Conservation (phyloP, 2,888 invertebrate species). For the Xiphydria camelus region DNA sequence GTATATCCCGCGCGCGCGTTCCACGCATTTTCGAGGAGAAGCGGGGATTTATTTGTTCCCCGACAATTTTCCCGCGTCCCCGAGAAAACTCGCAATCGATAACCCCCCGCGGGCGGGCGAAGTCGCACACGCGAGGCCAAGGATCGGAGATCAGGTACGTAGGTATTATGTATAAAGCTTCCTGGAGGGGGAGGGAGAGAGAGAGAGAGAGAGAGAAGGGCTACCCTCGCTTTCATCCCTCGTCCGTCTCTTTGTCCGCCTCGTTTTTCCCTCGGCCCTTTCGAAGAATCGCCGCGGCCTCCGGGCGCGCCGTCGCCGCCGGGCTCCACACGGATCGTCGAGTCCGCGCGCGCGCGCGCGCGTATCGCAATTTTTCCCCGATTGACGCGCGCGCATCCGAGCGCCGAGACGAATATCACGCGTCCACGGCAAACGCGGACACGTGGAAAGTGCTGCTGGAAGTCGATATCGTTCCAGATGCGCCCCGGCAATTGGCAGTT, state of each 20-base stretch:
- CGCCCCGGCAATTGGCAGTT: neutral
- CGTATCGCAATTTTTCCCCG: too few relatives aligned
- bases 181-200: constrained; percentile 56
- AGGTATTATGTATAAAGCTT: constrained; percentile 56
- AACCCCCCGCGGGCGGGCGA: constrained; percentile 13
- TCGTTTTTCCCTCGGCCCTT: neutral
- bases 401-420: too few relatives aligned
- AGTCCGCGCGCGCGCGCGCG: too few relatives aligned
- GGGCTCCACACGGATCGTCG: too few relatives aligned
- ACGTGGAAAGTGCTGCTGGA: too few relatives aligned
- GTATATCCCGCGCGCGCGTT: too few relatives aligned
- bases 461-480: too few relatives aligned
- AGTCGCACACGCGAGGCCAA: constrained; percentile 23
- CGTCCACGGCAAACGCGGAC: too few relatives aligned
- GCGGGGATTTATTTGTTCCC: too few relatives aligned
- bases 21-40: too few relatives aligned
- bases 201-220: constrained; percentile 55
- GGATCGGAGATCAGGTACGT: too few relatives aligned
- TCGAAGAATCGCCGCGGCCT: neutral
- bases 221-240: constrained; percentile 53
- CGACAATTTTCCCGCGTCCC: constrained; percentile 3
- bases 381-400: too few relatives aligned
- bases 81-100: constrained; percentile 4
- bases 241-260: constrained; percentile 14
- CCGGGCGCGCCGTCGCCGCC: neutral